Evolutionary conservation across 1,140 invertebrate species (phyloP).

Genomic region (Danaus melanippus): DNA sequence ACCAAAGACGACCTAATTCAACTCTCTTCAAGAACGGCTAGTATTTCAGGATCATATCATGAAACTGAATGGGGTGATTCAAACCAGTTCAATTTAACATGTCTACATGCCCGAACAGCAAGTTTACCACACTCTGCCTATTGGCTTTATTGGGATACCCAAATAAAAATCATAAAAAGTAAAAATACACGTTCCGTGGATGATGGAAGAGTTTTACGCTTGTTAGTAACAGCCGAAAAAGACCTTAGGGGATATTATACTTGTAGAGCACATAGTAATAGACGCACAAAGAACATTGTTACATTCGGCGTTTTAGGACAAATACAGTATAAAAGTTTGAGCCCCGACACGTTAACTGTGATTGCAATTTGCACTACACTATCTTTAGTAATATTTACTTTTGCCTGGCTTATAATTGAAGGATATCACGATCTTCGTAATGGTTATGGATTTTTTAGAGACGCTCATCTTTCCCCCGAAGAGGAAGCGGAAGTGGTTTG

Average conservation of each 20-base stretch:
- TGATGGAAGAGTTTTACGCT: slow-evolving; percentile 42
- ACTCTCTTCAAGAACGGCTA: slow-evolving; percentile 52
- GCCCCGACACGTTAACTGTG: slow-evolving; percentile 39
- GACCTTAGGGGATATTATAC: slow-evolving; percentile 53
- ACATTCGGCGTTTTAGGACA: slow-evolving; percentile 54
- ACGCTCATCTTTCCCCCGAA: slow-evolving; percentile 42
- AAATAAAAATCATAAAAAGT: slow-evolving; percentile 13
- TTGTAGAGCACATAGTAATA: slow-evolving; percentile 40
- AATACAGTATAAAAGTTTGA: slow-evolving; percentile 30
- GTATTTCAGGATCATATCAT: slow-evolving; percentile 51
- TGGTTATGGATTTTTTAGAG: slow-evolving; percentile 58
- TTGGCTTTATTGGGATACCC: slow-evolving; percentile 51
- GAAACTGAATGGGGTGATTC: slow-evolving; percentile 53
- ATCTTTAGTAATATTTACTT: slow-evolving; percentile 39
- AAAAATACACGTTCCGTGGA: slow-evolving; percentile 35
- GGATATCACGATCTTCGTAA: slow-evolving; percentile 46
- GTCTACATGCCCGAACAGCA: slow-evolving; percentile 35
- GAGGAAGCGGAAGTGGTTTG: slow-evolving; percentile 49
- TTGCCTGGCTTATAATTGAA: slow-evolving; percentile 46
- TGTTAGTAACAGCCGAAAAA: slow-evolving; percentile 36
- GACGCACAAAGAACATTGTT: slow-evolving; percentile 40
- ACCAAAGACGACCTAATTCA: slow-evolving; percentile 39
- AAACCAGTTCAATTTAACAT: slow-evolving; percentile 53
- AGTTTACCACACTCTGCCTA: slow-evolving; percentile 25
- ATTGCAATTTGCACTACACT: slow-evolving; percentile 46